Percentiles rank a stretch among this genome's conserved stretches.
phyloP scores from a whole-genome alignment of 2,113 vertebrate genomes.

The Merops nubicus region DNA sequence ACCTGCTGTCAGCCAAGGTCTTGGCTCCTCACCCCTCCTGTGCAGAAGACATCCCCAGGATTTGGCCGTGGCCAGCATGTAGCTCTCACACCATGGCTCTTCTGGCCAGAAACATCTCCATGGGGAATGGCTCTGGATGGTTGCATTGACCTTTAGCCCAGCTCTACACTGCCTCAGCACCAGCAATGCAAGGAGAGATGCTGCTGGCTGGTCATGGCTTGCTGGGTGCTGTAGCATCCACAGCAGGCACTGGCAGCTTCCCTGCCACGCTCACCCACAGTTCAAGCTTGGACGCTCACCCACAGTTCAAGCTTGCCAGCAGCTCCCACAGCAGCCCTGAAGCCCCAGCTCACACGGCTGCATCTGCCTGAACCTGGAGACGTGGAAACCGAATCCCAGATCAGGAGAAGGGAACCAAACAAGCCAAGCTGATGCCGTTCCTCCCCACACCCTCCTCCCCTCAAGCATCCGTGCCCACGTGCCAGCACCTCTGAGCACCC shows the following conservation, averaged over 20 bases:
- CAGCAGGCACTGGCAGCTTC: not conserved
- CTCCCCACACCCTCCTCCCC: not conserved
- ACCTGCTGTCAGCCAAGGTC: not conserved
- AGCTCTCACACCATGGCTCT: not conserved
- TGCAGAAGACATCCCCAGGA: not conserved
- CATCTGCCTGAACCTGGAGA: not conserved
- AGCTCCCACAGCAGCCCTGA: not conserved
- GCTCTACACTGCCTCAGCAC: constrained; percentile 55
- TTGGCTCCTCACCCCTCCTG: not conserved
- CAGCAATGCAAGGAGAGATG: constrained; percentile 47
- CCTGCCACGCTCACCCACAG: not conserved
- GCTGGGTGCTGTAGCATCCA: not conserved
- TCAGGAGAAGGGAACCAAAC: not conserved
- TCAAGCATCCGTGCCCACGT: not conserved
- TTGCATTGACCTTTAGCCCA: constrained; percentile 3
- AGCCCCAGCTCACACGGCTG: not conserved
- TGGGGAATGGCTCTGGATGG: not conserved
- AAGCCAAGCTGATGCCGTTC: not conserved
- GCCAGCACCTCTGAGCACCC: not conserved
- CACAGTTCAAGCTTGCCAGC: not conserved
- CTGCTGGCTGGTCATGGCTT: not conserved
- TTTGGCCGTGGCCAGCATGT: not conserved
- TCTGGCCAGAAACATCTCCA: not conserved
- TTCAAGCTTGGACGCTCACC: not conserved
- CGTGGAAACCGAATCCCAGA: not conserved